phyloP scores from a whole-genome alignment of 2,113 vertebrate species.

The Fregata magnificens region DNA sequence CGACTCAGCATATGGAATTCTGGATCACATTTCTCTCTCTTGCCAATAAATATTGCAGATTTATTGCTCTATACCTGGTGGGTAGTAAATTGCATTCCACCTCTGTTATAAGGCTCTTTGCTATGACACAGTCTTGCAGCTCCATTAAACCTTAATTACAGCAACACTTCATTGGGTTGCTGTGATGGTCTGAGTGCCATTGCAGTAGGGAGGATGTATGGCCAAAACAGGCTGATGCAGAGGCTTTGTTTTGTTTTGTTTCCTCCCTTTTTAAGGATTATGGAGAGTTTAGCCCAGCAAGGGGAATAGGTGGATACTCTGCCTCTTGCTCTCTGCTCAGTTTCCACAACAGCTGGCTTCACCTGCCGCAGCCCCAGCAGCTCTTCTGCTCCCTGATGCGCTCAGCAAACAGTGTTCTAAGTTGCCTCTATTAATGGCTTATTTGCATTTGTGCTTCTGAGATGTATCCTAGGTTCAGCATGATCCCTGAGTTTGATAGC shows the following conservation, averaged over 20 bases:
- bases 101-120: conserved; percentile 74
- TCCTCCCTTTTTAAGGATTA: conserved; percentile 49
- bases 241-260: conserved; percentile 40
- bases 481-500: neutral
- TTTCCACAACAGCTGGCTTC: conserved; percentile 22
- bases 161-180: conserved; percentile 71
- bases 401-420: neutral
- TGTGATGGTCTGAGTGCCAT: neutral
- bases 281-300: conserved; percentile 43
- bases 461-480: neutral
- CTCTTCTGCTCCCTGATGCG: neutral
- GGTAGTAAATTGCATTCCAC: conserved; percentile 75
- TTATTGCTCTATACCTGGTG: conserved; percentile 61
- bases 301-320: neutral
- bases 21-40: conserved; percentile 68
- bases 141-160: conserved; percentile 77
- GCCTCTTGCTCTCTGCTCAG: neutral
- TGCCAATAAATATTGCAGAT: conserved; percentile 75
- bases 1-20: conserved; percentile 54
- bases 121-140: conserved; percentile 66
- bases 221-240: conserved; percentile 47
- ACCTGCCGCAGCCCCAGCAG: neutral
- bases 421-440: neutral
- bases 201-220: conserved; percentile 45
- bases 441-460: neutral